Conservation (phyloP, 2,113 vertebrate species). For the Sterrhoptilus dennistouni region DNA sequence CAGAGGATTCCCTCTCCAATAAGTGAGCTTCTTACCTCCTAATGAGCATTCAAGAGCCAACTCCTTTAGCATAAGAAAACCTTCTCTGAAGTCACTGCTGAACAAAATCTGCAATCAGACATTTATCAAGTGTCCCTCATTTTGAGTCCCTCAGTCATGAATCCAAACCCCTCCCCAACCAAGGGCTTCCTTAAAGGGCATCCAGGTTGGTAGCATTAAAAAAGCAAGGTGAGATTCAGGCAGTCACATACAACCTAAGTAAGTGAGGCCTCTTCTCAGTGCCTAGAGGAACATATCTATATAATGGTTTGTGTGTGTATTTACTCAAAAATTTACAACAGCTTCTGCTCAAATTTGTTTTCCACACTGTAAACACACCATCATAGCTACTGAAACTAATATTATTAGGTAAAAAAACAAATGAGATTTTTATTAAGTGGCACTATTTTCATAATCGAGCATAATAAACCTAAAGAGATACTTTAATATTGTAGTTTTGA, state of each 20-base stretch:
- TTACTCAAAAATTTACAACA: constrained; percentile 55
- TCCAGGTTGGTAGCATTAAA: neutral
- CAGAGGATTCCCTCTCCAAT: neutral
- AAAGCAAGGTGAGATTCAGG: neutral
- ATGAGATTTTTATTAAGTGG: neutral
- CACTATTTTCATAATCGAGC: neutral
- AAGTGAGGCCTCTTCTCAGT: neutral
- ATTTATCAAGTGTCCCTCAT: neutral
- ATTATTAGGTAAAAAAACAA: constrained; percentile 15
- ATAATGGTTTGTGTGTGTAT: constrained; percentile 26
- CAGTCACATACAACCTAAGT: neutral
- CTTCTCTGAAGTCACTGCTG: neutral
- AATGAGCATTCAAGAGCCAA: neutral
- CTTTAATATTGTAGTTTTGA: neutral
- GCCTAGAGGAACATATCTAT: neutral
- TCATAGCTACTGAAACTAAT: constrained; percentile 57
- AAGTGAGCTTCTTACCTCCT: neutral
- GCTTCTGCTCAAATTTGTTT: constrained; percentile 42
- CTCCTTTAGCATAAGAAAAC: neutral
- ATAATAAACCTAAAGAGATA: constrained; percentile 16
- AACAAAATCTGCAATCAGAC: neutral
- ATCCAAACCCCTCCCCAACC: neutral
- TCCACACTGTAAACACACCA: constrained; percentile 33
- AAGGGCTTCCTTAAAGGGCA: neutral
- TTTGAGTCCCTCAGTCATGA: neutral